Base-by-base conservation (phyloP, 2,888 invertebrate species). In the Lagria hirta region DNA sequence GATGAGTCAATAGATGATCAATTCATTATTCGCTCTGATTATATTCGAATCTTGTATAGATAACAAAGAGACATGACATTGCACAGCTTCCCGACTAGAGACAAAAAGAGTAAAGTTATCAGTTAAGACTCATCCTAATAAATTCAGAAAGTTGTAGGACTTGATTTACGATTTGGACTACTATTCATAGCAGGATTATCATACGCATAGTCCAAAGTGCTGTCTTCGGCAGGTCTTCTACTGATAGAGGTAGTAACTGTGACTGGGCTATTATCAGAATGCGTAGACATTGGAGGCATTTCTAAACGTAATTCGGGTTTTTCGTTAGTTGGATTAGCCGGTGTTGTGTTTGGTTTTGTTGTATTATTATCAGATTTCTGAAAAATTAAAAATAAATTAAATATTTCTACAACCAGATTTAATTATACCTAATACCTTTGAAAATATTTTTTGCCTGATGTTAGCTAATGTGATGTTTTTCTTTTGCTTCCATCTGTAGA, bases 141-240 rank as follows among this genome's bases (percentile, higher is more conserved):
- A 14, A 27, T 5, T 18, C 21, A 43, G 15, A 43, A 43, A 6
- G 35, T 23, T 14, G 22, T 35, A 5, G 21, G 29, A 23, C 10
- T 35, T 6, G 35, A 12, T 28, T 43, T 36, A 11, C 29, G 23
- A 13, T 12, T 34, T 7, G 48, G 48, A 24, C 48, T 48, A 2
- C 33, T 21, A 11, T 36, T 15, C 80, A 88, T 80, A 0, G 80
- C 87, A 62, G 83, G 84, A 68, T 88, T 88, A 59, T 88, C 88
- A 62, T 88, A 87, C 0, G 86, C 84, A 58, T 85, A 87, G 57
- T 87, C 88, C 22, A 84, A 71, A 1, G 86, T 84, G 40, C 61
- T 60, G 52, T 88, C 87, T 65, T 88, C 88, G 10, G 86, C 85
- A 0, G 88, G 87, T 57, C 86, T 79, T 43, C 87, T 75, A 52